Conservation (phyloP, 2,797 vertebrate species). For the Eulemur albifrons region DNA sequence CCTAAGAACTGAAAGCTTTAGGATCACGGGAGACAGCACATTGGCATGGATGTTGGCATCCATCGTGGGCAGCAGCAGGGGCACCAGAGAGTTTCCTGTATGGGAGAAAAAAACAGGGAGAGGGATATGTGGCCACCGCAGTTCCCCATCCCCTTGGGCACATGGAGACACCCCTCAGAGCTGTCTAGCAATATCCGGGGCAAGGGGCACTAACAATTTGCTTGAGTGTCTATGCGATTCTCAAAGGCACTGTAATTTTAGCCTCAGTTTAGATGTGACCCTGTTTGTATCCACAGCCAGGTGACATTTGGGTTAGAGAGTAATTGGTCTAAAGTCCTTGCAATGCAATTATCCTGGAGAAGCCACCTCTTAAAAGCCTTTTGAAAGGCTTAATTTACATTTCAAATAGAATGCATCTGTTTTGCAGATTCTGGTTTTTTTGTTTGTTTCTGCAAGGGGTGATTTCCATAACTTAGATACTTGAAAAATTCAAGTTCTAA, state of each 20-base stretch:
- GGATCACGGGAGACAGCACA: not conserved
- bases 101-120: not conserved
- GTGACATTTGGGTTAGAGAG: constrained; percentile 44
- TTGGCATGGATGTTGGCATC: not conserved
- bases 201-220: not conserved
- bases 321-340: not conserved
- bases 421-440: not conserved
- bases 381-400: constrained; percentile 47
- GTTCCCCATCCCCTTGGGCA: not conserved
- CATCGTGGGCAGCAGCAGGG: too few relatives aligned
- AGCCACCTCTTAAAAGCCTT: constrained; percentile 21
- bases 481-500: constrained; percentile 39
- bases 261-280: constrained; percentile 4
- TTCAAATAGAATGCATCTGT: constrained; percentile 16
- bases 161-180: not conserved
- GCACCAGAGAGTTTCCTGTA: not conserved
- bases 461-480: constrained; percentile 19
- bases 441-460: constrained; percentile 35
- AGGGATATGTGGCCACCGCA: not conserved
- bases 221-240: not conserved
- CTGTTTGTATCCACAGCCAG: not conserved
- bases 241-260: not conserved
- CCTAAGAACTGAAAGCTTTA: not conserved
- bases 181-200: rapidly evolving
- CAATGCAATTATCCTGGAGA: constrained; percentile 46